Conservation (phyloP, 2,113 vertebrate genomes). For the Hipposideros armiger region DNA sequence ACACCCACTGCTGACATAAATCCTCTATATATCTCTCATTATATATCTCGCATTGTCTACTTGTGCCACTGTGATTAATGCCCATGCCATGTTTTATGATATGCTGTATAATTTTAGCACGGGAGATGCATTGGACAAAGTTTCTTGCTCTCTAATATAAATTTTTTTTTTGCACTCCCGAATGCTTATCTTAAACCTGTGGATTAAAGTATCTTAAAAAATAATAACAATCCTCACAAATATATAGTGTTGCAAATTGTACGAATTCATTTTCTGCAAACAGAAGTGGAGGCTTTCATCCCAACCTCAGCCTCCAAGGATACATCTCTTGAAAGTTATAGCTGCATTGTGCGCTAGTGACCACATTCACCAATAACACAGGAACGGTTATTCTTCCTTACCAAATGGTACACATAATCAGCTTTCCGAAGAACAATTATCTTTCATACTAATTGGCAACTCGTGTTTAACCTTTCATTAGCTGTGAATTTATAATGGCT, state of each 20-base stretch:
- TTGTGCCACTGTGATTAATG: not conserved
- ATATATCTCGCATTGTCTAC: not conserved
- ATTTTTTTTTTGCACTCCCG: not conserved
- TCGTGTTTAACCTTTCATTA: conserved; percentile 90
- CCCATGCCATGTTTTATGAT: not conserved
- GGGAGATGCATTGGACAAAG: not conserved
- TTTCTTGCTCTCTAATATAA: not conserved
- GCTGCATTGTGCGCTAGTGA: conserved; percentile 72
- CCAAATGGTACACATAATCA: conserved; percentile 84
- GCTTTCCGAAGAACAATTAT: conserved; percentile 87
- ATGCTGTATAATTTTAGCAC: not conserved
- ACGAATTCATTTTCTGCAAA: conserved; percentile 23
- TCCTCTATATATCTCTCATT: conserved; percentile 3
- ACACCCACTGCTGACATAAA: conserved; percentile 37
- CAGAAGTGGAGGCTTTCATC: conserved; percentile 54
- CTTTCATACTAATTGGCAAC: conserved; percentile 87
- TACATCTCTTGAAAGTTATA: conserved; percentile 77
- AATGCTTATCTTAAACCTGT: not conserved
- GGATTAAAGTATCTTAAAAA: not conserved
- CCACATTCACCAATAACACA: conserved; percentile 78
- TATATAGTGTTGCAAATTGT: not conserved
- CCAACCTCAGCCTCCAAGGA: conserved; percentile 74
- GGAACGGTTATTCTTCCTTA: conserved; percentile 79
- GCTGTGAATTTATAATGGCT: conserved; percentile 85
- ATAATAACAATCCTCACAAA: not conserved